phyloP scores from a whole-genome alignment of 2,797 vertebrate species.

The Centroberyx gerrardi region DNA sequence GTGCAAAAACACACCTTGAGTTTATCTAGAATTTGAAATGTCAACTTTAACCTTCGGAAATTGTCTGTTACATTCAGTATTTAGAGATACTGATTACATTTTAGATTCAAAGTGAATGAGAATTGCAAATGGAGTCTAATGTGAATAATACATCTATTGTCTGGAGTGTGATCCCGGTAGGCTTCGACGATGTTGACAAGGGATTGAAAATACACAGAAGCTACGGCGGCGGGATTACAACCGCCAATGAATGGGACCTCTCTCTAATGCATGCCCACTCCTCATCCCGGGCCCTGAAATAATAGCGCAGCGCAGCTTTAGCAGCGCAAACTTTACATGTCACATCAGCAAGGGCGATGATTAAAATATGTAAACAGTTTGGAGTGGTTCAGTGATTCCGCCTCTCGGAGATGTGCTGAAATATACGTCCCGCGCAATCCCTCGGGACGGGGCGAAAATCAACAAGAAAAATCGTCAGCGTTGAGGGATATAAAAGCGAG shows the following conservation, averaged over 20 bases:
- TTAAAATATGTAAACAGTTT: conserved; percentile 80
- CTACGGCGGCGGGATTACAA: conserved; percentile 25
- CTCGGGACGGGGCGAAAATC: conserved; percentile 57
- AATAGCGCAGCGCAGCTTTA: conserved; percentile 53
- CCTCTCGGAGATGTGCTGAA: conserved; percentile 77
- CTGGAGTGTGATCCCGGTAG: conserved; percentile 26
- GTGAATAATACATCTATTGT: conserved; percentile 70
- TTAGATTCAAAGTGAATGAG: conserved; percentile 65
- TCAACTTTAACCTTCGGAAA: conserved; percentile 64
- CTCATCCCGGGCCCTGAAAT: conserved; percentile 35
- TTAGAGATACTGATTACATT: conserved; percentile 75
- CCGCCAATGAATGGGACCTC: conserved; percentile 43
- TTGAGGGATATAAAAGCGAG: conserved; percentile 70
- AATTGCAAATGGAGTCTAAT: conserved; percentile 57
- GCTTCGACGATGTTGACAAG: conserved; percentile 28
- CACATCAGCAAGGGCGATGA: conserved; percentile 72
- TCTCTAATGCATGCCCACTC: conserved; percentile 43
- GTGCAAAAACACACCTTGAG: conserved; percentile 41
- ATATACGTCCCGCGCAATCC: conserved; percentile 61
- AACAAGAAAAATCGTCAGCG: conserved; percentile 74
- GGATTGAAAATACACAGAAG: conserved; percentile 59
- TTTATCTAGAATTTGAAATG: conserved; percentile 63
- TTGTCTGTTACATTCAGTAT: conserved; percentile 51
- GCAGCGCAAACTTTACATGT: conserved; percentile 69
- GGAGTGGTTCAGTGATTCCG: conserved; percentile 62